phyloP scores from a whole-genome alignment of 1,140 invertebrate species.

The Lerema accius region DNA sequence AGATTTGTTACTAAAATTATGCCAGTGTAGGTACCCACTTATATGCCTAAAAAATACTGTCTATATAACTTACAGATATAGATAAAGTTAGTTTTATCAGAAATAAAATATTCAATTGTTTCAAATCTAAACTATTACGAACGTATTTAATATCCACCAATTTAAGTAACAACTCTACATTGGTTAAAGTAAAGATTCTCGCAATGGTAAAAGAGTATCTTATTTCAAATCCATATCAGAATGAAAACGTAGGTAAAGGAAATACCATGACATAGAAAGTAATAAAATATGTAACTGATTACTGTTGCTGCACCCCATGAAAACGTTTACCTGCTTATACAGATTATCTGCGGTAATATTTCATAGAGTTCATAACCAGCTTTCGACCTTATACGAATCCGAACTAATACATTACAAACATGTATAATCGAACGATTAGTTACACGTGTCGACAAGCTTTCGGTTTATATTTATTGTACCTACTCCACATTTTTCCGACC shows the following conservation, averaged over 20 bases:
- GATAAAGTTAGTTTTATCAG: too few species aligned
- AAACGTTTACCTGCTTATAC: constrained; percentile 19
- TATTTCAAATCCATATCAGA: background rate
- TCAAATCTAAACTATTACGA: too few species aligned
- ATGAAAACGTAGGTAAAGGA: background rate
- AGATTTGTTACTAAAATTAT: too few species aligned
- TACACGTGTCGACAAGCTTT: constrained; percentile 71
- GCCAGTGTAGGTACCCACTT: too few species aligned
- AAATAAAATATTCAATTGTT: too few species aligned
- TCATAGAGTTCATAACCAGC: constrained; percentile 41
- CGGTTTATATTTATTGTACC: constrained; percentile 65
- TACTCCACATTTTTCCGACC: constrained; percentile 68
- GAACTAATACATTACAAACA: constrained; percentile 61
- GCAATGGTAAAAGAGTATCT: background rate
- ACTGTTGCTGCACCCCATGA: constrained; percentile 8
- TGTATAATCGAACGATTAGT: constrained; percentile 73
- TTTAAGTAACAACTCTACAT: too few species aligned
- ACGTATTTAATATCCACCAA: too few species aligned
- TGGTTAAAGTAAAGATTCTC: too few species aligned
- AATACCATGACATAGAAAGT: background rate
- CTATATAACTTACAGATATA: too few species aligned
- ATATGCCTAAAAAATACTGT: too few species aligned
- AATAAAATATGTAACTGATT: constrained; percentile 27
- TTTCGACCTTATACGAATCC: constrained; percentile 55
- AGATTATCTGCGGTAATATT: constrained; percentile 46